Evolutionary conservation across 2,888 invertebrate genomes (phyloP).

Genomic region (Danaus chrysippus): DNA sequence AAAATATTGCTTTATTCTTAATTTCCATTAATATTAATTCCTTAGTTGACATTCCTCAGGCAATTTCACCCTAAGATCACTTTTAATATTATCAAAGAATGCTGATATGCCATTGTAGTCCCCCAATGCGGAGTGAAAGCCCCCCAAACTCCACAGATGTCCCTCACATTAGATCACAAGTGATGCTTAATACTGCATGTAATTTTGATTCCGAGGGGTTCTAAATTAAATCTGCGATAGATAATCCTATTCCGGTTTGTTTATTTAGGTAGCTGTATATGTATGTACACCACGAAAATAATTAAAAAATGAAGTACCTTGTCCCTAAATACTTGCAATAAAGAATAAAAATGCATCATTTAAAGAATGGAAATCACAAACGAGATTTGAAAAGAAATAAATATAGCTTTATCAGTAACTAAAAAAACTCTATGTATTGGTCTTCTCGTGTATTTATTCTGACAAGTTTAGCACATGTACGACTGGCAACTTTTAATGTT

Average conservation of each 20-base stretch:
- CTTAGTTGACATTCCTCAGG: slow-evolving; percentile 1
- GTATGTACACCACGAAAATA: neutral
- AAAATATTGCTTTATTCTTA: neutral
- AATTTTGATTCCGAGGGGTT: slow-evolving; percentile 30
- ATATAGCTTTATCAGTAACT: too few relatives aligned
- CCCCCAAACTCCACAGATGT: slow-evolving; percentile 7
- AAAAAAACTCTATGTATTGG: too few relatives aligned
- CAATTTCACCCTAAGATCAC: slow-evolving; percentile 5
- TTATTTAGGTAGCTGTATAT: slow-evolving; percentile 9
- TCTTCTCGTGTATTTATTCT: too few relatives aligned
- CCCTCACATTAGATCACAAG: slow-evolving; percentile 31
- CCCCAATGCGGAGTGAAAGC: slow-evolving; percentile 1
- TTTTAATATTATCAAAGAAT: slow-evolving; percentile 9
- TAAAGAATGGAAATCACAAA: too few relatives aligned
- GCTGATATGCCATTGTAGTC: slow-evolving; percentile 1
- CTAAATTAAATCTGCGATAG: slow-evolving; percentile 30
- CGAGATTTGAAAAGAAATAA: neutral
- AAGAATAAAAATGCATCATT: too few relatives aligned
- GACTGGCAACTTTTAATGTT: too few relatives aligned
- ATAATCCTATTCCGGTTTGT: slow-evolving; percentile 20
- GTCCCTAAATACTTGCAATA: too few relatives aligned
- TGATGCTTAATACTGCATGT: slow-evolving; percentile 33
- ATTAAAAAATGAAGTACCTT: neutral
- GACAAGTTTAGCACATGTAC: too few relatives aligned
- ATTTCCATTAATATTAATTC: neutral